Conservation (phyloP, 2,888 invertebrate genomes). For the Druceiella hillmani region DNA sequence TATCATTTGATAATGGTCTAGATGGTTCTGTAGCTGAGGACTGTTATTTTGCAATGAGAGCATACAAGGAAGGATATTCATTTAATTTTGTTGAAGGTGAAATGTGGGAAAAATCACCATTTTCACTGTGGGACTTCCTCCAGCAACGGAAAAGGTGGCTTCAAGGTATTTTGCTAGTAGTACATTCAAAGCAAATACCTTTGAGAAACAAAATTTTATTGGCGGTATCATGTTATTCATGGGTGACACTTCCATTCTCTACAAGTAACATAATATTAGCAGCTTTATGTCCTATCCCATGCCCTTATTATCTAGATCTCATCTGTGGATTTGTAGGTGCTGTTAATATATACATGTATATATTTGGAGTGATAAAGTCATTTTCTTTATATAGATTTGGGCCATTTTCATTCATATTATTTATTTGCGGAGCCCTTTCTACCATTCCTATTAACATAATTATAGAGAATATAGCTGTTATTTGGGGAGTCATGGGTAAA, state of each 20-base stretch:
- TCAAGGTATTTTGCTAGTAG: constrained; percentile 84
- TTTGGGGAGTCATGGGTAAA: constrained; percentile 90
- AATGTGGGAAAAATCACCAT: constrained; percentile 98
- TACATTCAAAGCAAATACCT: constrained; percentile 81
- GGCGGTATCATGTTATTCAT: constrained; percentile 87
- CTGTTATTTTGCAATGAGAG: constrained; percentile 95
- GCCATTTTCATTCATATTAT: constrained; percentile 67
- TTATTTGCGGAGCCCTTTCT: constrained; percentile 79
- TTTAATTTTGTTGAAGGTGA: constrained; percentile 97
- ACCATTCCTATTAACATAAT: constrained; percentile 92
- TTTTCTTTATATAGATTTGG: constrained; percentile 88
- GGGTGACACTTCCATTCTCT: constrained; percentile 91
- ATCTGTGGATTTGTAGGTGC: constrained; percentile 88
- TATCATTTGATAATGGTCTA: constrained; percentile 93
- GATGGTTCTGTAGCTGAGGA: constrained; percentile 98
- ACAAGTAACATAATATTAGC: constrained; percentile 86
- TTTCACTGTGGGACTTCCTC: constrained; percentile 90
- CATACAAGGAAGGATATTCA: constrained; percentile 81
- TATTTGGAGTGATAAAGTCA: constrained; percentile 95
- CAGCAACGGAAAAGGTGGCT: constrained; percentile 97
- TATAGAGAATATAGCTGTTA: constrained; percentile 91
- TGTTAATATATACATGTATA: constrained; percentile 95
- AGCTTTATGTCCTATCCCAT: constrained; percentile 80
- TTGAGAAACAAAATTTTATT: constrained; percentile 73
- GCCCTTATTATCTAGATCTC: constrained; percentile 77